Base-by-base conservation (phyloP, 1,140 invertebrate genomes). In the Asobara japonica region DNA sequence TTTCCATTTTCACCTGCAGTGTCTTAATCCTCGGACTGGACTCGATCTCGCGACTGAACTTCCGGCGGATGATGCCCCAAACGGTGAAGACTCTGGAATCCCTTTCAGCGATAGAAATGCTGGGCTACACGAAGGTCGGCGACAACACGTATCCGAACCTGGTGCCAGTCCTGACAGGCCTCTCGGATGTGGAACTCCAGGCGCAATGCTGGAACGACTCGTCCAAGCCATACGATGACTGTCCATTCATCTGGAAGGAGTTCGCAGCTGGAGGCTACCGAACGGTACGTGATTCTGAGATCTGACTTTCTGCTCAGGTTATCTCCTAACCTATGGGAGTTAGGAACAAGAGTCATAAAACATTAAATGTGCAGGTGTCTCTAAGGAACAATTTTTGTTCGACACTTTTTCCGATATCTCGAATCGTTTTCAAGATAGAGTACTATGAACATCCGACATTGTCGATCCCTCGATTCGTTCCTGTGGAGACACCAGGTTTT, bases 131-230 rank as follows among this genome's bases (percentile, higher is more conserved):
- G 75, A 96, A 95, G 88, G 90, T 95, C 3, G 94, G 89, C 0
- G 94, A 94, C 78, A 95, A 96, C 79, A 95, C 94, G 0, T 96
- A 93, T 80, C 94, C 94, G 0, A 96, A 97, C 82, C 76, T 96
- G 29, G 89, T 94, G 0, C 91, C 94, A 0, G 85, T 94, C 7
- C 81, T 96, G 0, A 91, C 91, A 1, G 94, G 94, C 0, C 78
- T 91, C 16, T 89, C 83, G 33, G 89, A 89, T 18, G 82, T 85
- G 1, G 93, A 93, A 75, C 75, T 95, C 27, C 87, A 88, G 65
- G 83, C 85, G n/a, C 84, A 82, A 0, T 94, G 93, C 75, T 90
- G 91, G 85, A 88, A 88, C 0, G 79, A 77, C 1, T 71, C 77
- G 0, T 76, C 81, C 5, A 79, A 79, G 3, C 81, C 85, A 8